Percentiles rank a stretch among this genome's conserved stretches.
Evolutionary conservation across 2,797 vertebrate species (phyloP).

Genomic region (Mus caroli): DNA sequence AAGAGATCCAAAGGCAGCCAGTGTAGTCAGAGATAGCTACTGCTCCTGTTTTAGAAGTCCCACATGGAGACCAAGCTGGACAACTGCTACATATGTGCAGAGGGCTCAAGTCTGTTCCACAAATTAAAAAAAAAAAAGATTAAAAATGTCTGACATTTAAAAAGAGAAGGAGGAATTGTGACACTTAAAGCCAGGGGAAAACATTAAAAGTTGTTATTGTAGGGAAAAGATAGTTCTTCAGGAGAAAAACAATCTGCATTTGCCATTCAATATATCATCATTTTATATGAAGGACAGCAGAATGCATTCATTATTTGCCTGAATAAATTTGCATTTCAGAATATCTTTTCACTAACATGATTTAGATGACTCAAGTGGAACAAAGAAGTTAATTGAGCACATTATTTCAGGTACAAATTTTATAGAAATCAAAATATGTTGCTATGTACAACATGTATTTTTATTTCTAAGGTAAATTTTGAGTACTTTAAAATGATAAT

Average conservation of each 20-base stretch:
- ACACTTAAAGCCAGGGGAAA: conserved; percentile 11
- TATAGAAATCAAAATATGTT: conserved; percentile 69
- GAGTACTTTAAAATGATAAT: conserved; percentile 69
- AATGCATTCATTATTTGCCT: conserved; percentile 73
- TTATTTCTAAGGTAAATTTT: conserved; percentile 67
- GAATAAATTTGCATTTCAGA: conserved; percentile 77
- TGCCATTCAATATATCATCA: conserved; percentile 67
- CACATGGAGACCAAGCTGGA: neutral
- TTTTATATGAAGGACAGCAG: conserved; percentile 72
- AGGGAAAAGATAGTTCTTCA: conserved; percentile 49
- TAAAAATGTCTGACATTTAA: neutral
- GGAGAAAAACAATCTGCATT: conserved; percentile 54
- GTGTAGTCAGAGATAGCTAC: neutral
- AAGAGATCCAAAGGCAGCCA: neutral
- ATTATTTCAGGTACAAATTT: conserved; percentile 70
- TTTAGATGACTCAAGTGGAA: conserved; percentile 73
- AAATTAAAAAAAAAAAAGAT: too few relatives aligned
- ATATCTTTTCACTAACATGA: conserved; percentile 68
- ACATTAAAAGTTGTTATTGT: conserved; percentile 4
- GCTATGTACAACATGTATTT: conserved; percentile 11
- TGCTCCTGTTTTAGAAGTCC: neutral
- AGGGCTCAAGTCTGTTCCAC: neutral
- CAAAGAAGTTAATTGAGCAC: conserved; percentile 66
- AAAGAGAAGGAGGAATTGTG: conserved; percentile 37
- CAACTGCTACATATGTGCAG: neutral